Base-by-base conservation (phyloP, 2,888 invertebrate species). In the Galerucella calmariensis region DNA sequence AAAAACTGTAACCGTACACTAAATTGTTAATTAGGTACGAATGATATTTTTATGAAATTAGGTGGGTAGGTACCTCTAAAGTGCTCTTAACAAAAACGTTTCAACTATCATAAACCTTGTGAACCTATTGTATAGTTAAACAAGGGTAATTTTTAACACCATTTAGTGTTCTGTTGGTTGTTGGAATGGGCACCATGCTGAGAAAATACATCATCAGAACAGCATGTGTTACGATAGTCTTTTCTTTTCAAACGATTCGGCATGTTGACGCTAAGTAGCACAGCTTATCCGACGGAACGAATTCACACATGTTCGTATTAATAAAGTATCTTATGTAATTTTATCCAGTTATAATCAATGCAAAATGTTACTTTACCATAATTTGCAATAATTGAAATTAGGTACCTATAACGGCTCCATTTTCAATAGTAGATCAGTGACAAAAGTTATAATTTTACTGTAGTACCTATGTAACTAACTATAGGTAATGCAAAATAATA, bases 191-290 rank as follows among this genome's bases (percentile, higher is more conserved):
- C 76, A 78, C 84, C 86, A 83, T 79, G 85, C 85, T 84, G 86
- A 66, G 86, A 83, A 79, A 82, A 85, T 83, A 84, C 86, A 85
- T 85, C 84, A 85, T 78, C 78, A 78, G 74, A 81, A 69, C 83
- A 74, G 80, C 82, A 81, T 84, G 83, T 77, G 82, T 75, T 77
- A 27, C 73, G 74, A 65, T 77, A 75, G 66, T 69, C 78, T 78
- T 77, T 79, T 77, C 67, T 77, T 67, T 75, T 63, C 24, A 68
- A 75, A 72, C 67, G 72, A 63, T 59, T 73, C 78, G 75, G 73
- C 77, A 10, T n/a, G 3, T 56, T 56, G 1, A 56, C 16, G 74
- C 27, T 76, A 74, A 77, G 77, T 76, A 73, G 76, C 71, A 63
- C 9, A 65, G 62, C 72, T 66, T 51, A 75, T 75, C 75, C 75